phyloP scores from a whole-genome alignment of 92 coral and sea anemone genomes.

The Pocillopora meandrina region DNA sequence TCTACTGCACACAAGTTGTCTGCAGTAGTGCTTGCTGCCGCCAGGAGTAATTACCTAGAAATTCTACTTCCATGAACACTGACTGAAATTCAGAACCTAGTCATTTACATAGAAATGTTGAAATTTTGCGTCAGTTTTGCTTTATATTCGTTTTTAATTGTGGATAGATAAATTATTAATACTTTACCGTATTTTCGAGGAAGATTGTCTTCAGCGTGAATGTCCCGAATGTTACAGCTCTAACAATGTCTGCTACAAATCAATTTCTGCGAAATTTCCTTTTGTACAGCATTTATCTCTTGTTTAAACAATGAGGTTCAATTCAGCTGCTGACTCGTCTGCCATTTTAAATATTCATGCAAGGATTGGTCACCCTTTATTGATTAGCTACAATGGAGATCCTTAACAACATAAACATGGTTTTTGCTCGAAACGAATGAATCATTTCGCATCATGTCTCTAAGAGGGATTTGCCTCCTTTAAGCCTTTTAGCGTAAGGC shows the following conservation, averaged over 20 bases:
- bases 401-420: background rate
- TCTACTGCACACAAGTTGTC: background rate
- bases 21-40: background rate
- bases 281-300: background rate
- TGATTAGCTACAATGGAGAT: conserved; percentile 17
- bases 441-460: background rate
- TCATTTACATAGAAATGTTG: background rate
- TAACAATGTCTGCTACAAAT: conserved; percentile 4
- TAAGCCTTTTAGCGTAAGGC: background rate
- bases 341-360: background rate
- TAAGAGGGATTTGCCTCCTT: background rate
- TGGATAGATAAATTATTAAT: background rate
- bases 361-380: background rate
- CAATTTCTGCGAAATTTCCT: background rate
- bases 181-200: background rate
- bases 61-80: background rate
- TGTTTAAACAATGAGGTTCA: background rate
- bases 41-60: background rate
- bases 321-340: background rate
- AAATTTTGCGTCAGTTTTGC: background rate
- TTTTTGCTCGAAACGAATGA: background rate
- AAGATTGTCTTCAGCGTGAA: background rate
- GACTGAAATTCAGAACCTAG: background rate
- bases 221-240: conserved; percentile 5
- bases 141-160: background rate